Conservation (phyloP, 2,888 invertebrate species). For the Coleophora flavipennella region DNA sequence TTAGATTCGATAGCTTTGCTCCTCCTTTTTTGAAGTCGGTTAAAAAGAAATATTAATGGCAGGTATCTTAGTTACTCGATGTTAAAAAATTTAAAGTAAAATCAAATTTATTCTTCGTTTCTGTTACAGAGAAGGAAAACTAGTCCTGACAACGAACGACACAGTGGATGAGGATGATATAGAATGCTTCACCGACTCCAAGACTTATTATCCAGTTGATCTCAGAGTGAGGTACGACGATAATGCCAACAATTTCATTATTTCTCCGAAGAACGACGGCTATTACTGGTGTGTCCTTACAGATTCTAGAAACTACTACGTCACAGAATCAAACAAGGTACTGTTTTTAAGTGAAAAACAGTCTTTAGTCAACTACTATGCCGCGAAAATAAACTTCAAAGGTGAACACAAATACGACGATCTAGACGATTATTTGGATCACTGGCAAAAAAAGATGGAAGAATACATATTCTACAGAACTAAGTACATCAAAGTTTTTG, state of each 20-base stretch:
- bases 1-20: no score
- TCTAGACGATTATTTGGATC: conserved; percentile 12
- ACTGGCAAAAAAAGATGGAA: conserved; percentile 39
- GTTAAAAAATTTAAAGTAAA: no score
- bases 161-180: conserved; percentile 31
- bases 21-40: no score
- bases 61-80: no score
- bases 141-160: conserved; percentile 33
- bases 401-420: conserved; percentile 18
- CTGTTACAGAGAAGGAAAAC: conserved; percentile 33
- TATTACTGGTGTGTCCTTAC: conserved; percentile 58
- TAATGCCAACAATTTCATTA: conserved; percentile 23
- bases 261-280: conserved; percentile 42
- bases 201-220: conserved; percentile 31
- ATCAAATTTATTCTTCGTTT: conserved; percentile 1
- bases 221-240: conserved; percentile 29
- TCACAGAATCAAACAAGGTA: conserved; percentile 40
- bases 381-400: conserved; percentile 25
- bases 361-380: conserved; percentile 34
- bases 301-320: conserved; percentile 33
- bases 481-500: conserved; percentile 32
- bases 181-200: conserved; percentile 53
- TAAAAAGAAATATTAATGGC: no score
- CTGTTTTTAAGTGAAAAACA: conserved; percentile 42
- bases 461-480: conserved; percentile 46